Evolutionary conservation across 2,797 vertebrate genomes (phyloP).

Genomic region (Paedocypris micromegethes): DNA sequence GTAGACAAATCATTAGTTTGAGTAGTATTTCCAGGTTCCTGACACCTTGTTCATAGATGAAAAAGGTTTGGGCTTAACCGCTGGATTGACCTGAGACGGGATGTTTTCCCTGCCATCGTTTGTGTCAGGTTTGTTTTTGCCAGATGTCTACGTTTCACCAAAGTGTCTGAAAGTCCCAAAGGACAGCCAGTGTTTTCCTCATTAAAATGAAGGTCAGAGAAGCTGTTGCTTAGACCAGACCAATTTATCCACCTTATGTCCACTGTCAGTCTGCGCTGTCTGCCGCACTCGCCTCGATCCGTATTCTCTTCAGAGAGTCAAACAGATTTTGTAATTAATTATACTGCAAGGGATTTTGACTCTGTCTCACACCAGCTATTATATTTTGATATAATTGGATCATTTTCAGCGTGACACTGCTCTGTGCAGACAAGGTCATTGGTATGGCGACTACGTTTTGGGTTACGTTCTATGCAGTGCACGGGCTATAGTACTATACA

Average conservation of each 20-base stretch:
- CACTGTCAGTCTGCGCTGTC: conserved; percentile 31
- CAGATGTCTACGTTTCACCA: conserved; percentile 38
- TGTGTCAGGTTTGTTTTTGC: conserved; percentile 34
- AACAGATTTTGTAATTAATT: conserved; percentile 17
- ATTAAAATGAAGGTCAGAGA: conserved; percentile 48
- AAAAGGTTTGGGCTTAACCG: not conserved
- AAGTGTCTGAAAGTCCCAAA: conserved; percentile 24
- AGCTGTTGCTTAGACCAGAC: conserved; percentile 36
- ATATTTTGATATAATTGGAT: no score
- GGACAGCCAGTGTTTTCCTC: conserved; percentile 41
- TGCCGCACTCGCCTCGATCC: conserved; percentile 5
- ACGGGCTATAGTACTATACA: no score
- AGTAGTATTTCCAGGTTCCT: not conserved
- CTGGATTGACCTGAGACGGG: not conserved
- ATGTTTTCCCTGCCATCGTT: conserved; percentile 16
- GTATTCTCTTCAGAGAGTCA: not conserved
- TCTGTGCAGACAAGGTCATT: no score
- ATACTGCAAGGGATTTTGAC: no score
- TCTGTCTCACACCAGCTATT: no score
- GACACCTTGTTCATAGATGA: not conserved
- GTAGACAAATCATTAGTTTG: no score
- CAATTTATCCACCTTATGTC: conserved; percentile 38
- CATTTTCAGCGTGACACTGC: no score
- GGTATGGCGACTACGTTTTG: no score
- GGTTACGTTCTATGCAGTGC: no score